Evolutionary conservation across 2,888 invertebrate genomes (phyloP), one percentile per base, ranked within the genome.

Genomic region (Lepidochitona cinerea): DNA sequence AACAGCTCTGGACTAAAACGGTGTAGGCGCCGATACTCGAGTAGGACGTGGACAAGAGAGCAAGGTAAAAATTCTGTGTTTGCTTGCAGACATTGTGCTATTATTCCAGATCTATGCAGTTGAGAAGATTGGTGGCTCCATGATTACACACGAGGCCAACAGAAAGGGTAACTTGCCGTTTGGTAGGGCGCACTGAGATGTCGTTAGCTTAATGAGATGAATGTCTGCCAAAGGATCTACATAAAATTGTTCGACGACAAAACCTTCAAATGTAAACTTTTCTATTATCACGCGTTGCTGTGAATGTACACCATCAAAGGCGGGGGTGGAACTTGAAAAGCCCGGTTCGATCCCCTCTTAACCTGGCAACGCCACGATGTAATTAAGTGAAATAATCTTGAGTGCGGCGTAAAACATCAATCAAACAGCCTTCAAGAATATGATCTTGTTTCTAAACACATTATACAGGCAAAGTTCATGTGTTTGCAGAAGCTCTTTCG

Each of bases 141-240:
- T 66, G 69, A 1, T 36, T 65, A 68, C 73, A 75, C 14, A 76
- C 52, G 0, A 37, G 59, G 53, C 64, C 49, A 37, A 66, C 73
- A 36, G 65, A 54, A 12, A 81, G 73, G 4, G 54, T 70, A 4
- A 80, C 70, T 69, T 73, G 54, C 35, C 72, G 74, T 49, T 73
- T 78, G 18, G 77, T 71, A 5, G 78, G 78, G 12, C 78, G 73
- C n/a, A 81, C 65, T 3, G 74, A 26, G 37, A 83, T 75, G 37
- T 80, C 83, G 74, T 81, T 83, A 12, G 9, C 14, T 33, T 68
- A 75, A 83, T 80, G 37, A 81, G 81, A 0, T 80, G 78, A 12
- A 75, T 79, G 1, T 81, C 82, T 0, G 79, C 80, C 14, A 75
- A 29, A 36, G 68, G 35, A 12, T 82, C 80, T 12, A 70, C 73